A percentile compares a stretch with the other conserved stretches of the same genome.
These are phyloP conservation scores for Limnephilus lunatus DNA, from an alignment of 2,888 invertebrate species.

Conservation along the genomic window DNA sequence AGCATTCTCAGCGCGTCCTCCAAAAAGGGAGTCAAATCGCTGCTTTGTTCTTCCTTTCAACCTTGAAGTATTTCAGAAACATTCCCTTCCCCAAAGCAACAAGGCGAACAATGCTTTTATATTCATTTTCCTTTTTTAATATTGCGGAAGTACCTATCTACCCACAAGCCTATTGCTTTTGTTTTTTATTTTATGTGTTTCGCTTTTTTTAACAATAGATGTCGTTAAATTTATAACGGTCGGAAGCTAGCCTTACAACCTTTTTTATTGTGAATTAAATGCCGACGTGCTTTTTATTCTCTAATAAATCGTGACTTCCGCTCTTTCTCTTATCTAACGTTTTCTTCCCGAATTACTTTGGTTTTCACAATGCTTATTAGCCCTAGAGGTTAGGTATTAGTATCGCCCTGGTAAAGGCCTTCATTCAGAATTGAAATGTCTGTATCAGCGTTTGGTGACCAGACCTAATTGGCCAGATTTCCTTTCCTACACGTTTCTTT, in stretches of 20 bases:
- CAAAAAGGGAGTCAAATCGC: not conserved
- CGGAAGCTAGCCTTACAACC: not conserved
- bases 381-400: too few relatives aligned
- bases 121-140: not conserved
- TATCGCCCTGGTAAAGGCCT: too few relatives aligned
- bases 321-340: not conserved
- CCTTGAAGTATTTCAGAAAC: not conserved
- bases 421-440: too few relatives aligned
- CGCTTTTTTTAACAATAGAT: not conserved
- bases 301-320: not conserved
- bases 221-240: not conserved
- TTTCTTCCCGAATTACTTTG: not conserved
- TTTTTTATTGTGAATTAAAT: not conserved
- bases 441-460: too few relatives aligned
- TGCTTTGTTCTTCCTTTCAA: not conserved
- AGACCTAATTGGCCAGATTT: too few relatives aligned
- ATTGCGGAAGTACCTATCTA: not conserved
- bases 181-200: not conserved
- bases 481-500: too few relatives aligned
- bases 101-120: not conserved
- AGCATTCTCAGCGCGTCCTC: not conserved
- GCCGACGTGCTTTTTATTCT: not conserved
- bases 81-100: not conserved
- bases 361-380: not conserved
- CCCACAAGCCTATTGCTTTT: not conserved